Evolutionary conservation across 2,797 vertebrate species (phyloP).

Genomic region (Sebastes steindachneri): DNA sequence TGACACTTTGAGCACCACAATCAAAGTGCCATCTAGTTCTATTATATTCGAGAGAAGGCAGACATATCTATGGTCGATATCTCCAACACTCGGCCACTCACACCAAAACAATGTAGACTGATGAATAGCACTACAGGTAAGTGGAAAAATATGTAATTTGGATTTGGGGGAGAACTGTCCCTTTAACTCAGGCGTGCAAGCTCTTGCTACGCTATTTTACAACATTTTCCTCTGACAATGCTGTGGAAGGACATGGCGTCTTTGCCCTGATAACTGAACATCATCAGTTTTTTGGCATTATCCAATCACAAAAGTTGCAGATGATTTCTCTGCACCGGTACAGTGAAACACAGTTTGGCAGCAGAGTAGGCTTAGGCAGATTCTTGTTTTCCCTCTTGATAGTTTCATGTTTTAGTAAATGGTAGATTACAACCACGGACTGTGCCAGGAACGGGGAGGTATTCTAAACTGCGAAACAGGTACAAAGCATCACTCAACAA

Average conservation of each 20-base stretch:
- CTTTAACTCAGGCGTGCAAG: conserved; percentile 11
- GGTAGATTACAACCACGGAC: conserved; percentile 10
- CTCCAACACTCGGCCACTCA: no score
- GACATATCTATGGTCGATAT: no score
- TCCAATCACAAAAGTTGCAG: neutral
- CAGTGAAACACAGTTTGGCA: conserved; percentile 15
- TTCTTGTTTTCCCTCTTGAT: neutral
- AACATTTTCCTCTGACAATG: neutral
- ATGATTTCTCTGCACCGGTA: neutral
- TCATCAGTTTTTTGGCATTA: neutral
- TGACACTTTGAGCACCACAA: no score
- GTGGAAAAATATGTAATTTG: no score
- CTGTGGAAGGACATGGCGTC: conserved; percentile 6
- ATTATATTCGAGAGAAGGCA: no score
- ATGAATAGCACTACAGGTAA: no score
- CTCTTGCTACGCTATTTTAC: conserved; percentile 3
- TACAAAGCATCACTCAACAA: conserved; percentile 12
- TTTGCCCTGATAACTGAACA: neutral
- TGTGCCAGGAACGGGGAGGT: neutral
- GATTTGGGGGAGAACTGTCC: no score
- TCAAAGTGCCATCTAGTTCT: no score
- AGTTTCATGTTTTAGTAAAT: conserved; percentile 23
- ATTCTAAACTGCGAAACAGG: conserved; percentile 6
- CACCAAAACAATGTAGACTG: no score
- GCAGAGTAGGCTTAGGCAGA: neutral